These are phyloP conservation scores for Platalea minor DNA, from an alignment of 2,797 vertebrate genomes.

Conservation along the genomic window DNA sequence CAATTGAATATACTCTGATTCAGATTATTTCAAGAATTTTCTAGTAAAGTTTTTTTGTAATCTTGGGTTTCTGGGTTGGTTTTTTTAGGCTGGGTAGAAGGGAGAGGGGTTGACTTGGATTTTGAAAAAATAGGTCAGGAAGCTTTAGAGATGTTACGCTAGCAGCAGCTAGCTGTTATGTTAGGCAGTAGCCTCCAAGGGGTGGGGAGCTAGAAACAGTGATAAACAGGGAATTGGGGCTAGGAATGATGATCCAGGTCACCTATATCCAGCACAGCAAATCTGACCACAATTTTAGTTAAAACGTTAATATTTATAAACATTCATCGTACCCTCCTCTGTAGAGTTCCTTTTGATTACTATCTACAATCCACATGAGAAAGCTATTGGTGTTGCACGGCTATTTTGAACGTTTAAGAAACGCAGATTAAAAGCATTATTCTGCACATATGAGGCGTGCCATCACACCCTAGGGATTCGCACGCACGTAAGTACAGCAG, in stretches of 20 bases:
- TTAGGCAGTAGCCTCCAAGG: neutral
- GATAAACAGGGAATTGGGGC: neutral
- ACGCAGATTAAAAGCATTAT: neutral
- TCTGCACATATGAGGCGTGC: neutral
- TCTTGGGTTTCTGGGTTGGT: rapidly evolving
- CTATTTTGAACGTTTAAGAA: neutral
- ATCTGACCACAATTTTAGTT: neutral
- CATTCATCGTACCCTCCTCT: neutral
- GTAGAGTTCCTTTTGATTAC: neutral
- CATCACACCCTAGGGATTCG: neutral
- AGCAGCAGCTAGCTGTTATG: no score
- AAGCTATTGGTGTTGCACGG: neutral
- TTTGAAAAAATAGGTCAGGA: neutral
- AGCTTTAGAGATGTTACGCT: neutral
- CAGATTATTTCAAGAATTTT: neutral
- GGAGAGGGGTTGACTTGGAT: neutral
- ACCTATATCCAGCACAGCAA: neutral
- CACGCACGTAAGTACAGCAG: rapidly evolving
- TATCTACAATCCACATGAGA: neutral
- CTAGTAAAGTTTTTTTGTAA: neutral
- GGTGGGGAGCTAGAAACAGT: neutral
- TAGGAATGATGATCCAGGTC: neutral
- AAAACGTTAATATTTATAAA: neutral
- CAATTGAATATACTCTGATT: rapidly evolving
- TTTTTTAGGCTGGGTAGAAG: neutral